A percentile compares a stretch with the other conserved stretches of the same genome.
phyloP scores from a whole-genome alignment of 2,888 invertebrate species.

The Furcula furcula region DNA sequence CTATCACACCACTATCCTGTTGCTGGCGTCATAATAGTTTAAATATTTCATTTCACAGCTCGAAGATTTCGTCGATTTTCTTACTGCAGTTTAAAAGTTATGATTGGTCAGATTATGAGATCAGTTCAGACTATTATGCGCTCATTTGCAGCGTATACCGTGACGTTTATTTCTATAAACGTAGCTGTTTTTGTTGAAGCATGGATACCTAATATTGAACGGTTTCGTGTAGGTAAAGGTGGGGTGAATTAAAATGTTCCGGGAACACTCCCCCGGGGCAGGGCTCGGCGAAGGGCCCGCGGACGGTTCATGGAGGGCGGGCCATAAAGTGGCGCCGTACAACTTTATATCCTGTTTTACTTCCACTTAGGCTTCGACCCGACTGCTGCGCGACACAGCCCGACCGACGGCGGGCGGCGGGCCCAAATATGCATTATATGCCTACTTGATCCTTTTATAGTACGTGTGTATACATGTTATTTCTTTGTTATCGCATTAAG shows the following conservation, averaged over 20 bases:
- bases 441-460: too few relatives aligned
- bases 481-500: too few relatives aligned
- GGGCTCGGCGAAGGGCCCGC: conserved; percentile 12
- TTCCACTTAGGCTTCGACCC: conserved; percentile 44
- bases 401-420: background rate
- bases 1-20: too few relatives aligned
- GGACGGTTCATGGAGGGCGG: conserved; percentile 38
- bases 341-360: conserved; percentile 56
- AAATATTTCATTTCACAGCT: too few relatives aligned
- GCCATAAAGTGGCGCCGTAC: conserved; percentile 42
- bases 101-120: too few relatives aligned
- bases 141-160: background rate
- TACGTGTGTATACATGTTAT: too few relatives aligned
- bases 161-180: background rate
- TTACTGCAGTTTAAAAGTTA: too few relatives aligned
- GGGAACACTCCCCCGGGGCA: conserved; percentile 26
- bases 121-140: background rate
- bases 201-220: background rate
- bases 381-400: conserved; percentile 2
- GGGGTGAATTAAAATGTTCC: conserved; percentile 18
- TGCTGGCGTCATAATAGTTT: too few relatives aligned
- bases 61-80: too few relatives aligned
- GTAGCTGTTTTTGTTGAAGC: background rate
- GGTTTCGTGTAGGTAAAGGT: conserved; percentile 1
- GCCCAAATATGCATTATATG: too few relatives aligned